A percentile compares a stretch with the other conserved stretches of the same genome.
Conservation (phyloP, 2,113 vertebrate genomes). For the Sinocyclocheilus maitianheensis region DNA sequence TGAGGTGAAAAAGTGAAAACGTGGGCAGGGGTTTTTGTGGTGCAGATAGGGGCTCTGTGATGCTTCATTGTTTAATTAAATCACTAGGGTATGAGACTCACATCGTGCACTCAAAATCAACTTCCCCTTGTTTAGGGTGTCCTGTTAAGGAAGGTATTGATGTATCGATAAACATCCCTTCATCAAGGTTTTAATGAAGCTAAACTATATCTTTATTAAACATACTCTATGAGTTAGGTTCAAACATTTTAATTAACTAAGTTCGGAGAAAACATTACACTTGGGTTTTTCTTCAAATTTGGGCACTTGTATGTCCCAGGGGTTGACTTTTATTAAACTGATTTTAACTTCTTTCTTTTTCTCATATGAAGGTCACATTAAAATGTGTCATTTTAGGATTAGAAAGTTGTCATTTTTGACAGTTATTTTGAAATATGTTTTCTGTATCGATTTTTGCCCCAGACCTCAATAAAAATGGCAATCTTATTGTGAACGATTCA, state of each 20-base stretch:
- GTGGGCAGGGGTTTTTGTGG: constrained; percentile 44
- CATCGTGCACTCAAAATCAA: constrained; percentile 3
- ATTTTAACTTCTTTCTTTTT: background rate
- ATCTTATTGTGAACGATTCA: background rate
- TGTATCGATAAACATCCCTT: constrained; percentile 46
- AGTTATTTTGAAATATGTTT: background rate
- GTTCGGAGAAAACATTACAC: constrained; percentile 18
- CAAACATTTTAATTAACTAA: constrained; percentile 49
- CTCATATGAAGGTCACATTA: background rate
- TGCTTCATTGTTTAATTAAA: constrained; percentile 27
- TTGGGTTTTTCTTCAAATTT: background rate
- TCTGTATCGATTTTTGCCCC: background rate
- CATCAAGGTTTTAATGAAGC: constrained; percentile 49
- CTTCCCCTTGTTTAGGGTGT: constrained; percentile 28
- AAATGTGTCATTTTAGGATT: background rate
- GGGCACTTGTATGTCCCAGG: background rate
- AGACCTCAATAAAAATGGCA: background rate
- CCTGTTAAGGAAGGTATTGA: constrained; percentile 23
- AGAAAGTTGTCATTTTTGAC: background rate
- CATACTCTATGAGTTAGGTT: background rate
- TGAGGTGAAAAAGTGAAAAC: constrained; percentile 29
- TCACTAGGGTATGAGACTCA: constrained; percentile 17
- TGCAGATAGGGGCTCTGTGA: background rate
- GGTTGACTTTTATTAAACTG: background rate
- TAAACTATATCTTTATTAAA: constrained; percentile 28